Base-by-base conservation (phyloP, 2,888 invertebrate species). In the Odontocolon sp. region DNA sequence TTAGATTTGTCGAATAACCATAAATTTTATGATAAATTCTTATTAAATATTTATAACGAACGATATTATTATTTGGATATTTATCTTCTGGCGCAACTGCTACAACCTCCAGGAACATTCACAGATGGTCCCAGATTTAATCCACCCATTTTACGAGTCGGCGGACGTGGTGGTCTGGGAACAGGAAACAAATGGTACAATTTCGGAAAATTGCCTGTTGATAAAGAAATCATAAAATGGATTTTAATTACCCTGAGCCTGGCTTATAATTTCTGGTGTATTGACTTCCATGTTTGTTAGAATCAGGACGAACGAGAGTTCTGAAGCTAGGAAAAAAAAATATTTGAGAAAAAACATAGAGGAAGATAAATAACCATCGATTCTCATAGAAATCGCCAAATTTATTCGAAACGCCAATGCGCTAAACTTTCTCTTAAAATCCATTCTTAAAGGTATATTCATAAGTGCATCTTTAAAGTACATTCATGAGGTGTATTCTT, bases 101-200 rank as follows among this genome's bases (percentile, higher is more conserved):
- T 83, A 50, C 88, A 88, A 9, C 88, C 87, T 33, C 86, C 87
- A 3, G 87, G 86, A 47, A 86, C 54, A 40, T 78, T 64, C 8
- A 85, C 74, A 3, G 61, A 68, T 4, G 80, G 63, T 11, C 81
- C 71, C 14, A 80, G 75, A 59, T 86, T 84, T 9, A 81, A 80
- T 68, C 85, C 81, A 11, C 85, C 86, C n/a, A 87, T 72, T 76
- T 79, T 83, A 6, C 86, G 85, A 2, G 68, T 79, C 23, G 87
- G 82, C 21, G 83, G 85, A 68, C 78, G 81, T 14, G 84, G 83
- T 3, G 85, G 81, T 9, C 87, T 87, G 47, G 0, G 76, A 64
- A 71, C 64, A 6, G 67, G 16, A 9, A 42, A 52, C 11, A 11
- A 40, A 40, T 40, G 14, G 2, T 1, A 8, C 28, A 57, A 42